These are phyloP conservation scores for Cephalopholis sonnerati DNA, from an alignment of 2,113 vertebrate species.

Conservation along the genomic window DNA sequence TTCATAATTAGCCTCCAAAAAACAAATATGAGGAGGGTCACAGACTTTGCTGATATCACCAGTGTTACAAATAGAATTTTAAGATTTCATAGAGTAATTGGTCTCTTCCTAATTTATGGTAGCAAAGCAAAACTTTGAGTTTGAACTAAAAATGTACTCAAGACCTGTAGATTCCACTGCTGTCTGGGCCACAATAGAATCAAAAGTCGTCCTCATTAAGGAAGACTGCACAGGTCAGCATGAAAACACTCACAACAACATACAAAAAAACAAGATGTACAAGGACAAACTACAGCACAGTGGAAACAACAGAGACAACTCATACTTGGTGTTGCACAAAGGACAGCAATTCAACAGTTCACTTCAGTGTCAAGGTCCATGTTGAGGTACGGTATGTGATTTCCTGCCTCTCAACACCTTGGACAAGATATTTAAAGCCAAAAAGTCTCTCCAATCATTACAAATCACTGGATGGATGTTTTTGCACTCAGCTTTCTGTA, in stretches of 20 bases:
- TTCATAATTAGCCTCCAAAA: not conserved
- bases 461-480: not conserved
- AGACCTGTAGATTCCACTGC: not conserved
- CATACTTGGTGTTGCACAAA: too few species aligned
- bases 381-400: too few species aligned
- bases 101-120: not conserved
- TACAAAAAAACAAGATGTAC: not conserved
- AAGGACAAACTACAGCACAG: not conserved
- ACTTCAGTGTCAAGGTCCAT: not conserved
- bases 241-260: slow-evolving; percentile 1
- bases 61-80: not conserved
- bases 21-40: not conserved
- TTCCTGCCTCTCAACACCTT: not conserved
- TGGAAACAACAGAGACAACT: not conserved
- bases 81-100: not conserved
- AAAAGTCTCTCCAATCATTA: not conserved
- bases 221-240: slow-evolving; percentile 21
- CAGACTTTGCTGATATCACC: not conserved
- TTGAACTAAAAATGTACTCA: not conserved
- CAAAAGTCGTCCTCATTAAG: slow-evolving; percentile 35
- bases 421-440: not conserved
- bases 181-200: not conserved
- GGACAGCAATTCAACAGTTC: too few species aligned
- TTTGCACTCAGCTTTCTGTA: not conserved
- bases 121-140: slow-evolving; percentile 4